Percentiles rank a stretch among this genome's conserved stretches.
These are phyloP conservation scores for Charadrius vociferus DNA, from an alignment of 2,113 vertebrate species.

Conservation along the genomic window DNA sequence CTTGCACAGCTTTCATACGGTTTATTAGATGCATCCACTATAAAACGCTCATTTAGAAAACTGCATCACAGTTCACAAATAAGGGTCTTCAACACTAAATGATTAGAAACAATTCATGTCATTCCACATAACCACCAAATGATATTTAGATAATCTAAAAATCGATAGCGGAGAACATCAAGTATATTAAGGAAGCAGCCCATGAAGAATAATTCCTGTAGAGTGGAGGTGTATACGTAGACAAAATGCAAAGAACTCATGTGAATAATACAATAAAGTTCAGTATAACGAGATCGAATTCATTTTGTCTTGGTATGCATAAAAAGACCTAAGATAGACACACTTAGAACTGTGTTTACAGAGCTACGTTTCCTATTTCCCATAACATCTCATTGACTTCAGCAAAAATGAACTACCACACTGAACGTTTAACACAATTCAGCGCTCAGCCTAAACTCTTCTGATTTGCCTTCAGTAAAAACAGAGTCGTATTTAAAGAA, in stretches of 20 bases:
- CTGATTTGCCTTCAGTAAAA: not conserved
- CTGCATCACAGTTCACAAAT: not conserved
- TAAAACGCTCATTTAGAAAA: not conserved
- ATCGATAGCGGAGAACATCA: not conserved
- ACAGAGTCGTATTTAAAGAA: not conserved
- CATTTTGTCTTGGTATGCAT: not conserved
- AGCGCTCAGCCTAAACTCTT: not conserved
- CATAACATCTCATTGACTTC: not conserved
- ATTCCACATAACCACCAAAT: not conserved
- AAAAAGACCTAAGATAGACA: not conserved
- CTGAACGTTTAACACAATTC: not conserved
- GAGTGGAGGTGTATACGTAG: not conserved
- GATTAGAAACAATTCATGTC: not conserved
- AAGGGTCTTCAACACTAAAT: not conserved
- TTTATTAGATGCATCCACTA: not conserved
- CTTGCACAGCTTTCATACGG: not conserved
- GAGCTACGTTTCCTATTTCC: not conserved
- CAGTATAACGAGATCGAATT: not conserved
- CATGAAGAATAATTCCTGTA: not conserved
- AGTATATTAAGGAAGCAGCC: not conserved
- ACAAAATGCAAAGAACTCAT: not conserved
- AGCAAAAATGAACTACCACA: not conserved
- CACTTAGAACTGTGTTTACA: not conserved
- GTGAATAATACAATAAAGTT: not conserved
- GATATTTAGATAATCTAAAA: not conserved